A percentile compares a stretch with the other conserved stretches of the same genome.
phyloP scores from a whole-genome alignment of 1,140 invertebrate genomes.

The Achroia grisella region DNA sequence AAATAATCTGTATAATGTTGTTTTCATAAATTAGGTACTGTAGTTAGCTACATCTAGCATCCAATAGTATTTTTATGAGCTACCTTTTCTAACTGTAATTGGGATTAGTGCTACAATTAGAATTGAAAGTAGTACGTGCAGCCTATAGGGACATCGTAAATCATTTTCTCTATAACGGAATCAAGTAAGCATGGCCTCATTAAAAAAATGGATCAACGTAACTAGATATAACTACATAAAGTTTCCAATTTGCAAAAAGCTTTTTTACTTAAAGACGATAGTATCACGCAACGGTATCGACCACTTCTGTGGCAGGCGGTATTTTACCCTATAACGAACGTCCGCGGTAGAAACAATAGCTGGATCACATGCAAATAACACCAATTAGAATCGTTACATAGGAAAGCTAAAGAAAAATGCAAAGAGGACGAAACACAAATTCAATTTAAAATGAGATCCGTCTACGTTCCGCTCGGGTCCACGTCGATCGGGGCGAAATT shows the following conservation, averaged over 20 bases:
- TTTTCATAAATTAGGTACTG: no score
- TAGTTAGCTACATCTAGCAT: no score
- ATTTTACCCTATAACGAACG: conserved; percentile 27
- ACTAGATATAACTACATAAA: conserved; percentile 17
- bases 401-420: conserved; percentile 55
- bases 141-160: no score
- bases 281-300: conserved; percentile 39
- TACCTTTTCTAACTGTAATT: no score
- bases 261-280: conserved; percentile 26
- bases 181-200: neutral
- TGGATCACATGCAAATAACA: conserved; percentile 51
- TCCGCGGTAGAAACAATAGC: conserved; percentile 49
- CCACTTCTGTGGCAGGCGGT: conserved; percentile 10
- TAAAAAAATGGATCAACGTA: conserved; percentile 1
- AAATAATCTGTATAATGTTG: no score
- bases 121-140: no score
- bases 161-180: no score
- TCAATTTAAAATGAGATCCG: conserved; percentile 72
- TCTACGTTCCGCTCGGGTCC: conserved; percentile 66
- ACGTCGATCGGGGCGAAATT: conserved; percentile 66
- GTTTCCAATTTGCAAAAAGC: conserved; percentile 39
- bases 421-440: conserved; percentile 38
- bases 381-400: conserved; percentile 63
- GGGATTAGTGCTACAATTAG: no score
- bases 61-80: no score